Conservation (phyloP, 1,140 invertebrate genomes). For the Matsumurasca onukii region DNA sequence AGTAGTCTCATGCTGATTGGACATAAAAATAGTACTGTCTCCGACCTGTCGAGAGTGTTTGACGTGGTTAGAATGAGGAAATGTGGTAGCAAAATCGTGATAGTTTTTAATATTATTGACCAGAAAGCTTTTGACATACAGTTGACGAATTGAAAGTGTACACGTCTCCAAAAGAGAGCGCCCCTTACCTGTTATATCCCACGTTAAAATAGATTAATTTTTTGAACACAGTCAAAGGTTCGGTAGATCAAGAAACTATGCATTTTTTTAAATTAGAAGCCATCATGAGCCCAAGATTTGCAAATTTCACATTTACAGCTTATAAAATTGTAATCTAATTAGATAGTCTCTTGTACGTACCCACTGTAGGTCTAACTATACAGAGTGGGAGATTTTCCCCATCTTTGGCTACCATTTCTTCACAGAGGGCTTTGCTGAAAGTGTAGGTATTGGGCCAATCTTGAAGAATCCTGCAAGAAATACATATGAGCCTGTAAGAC, state of each 20-base stretch:
- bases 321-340: not conserved
- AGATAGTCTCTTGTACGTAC: not conserved
- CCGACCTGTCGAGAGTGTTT: no score
- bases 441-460: constrained; percentile 17
- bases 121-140: no score
- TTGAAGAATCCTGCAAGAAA: not conserved
- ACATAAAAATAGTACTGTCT: no score
- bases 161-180: no score
- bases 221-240: not conserved
- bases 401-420: not conserved
- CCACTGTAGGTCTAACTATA: not conserved
- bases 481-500: not conserved
- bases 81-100: no score
- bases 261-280: not conserved
- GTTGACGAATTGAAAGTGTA: no score
- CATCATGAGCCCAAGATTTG: not conserved
- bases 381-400: not conserved
- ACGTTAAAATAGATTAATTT: not conserved
- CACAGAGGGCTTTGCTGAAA: constrained; percentile 14
- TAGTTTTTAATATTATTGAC: no score
- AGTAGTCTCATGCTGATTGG: no score
- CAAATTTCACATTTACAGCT: not conserved
- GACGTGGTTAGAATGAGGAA: no score
- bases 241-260: not conserved
- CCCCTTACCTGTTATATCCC: no score